These are phyloP conservation scores for Frieseomelitta varia DNA, from an alignment of 1,140 invertebrate genomes.

Conservation along the genomic window DNA sequence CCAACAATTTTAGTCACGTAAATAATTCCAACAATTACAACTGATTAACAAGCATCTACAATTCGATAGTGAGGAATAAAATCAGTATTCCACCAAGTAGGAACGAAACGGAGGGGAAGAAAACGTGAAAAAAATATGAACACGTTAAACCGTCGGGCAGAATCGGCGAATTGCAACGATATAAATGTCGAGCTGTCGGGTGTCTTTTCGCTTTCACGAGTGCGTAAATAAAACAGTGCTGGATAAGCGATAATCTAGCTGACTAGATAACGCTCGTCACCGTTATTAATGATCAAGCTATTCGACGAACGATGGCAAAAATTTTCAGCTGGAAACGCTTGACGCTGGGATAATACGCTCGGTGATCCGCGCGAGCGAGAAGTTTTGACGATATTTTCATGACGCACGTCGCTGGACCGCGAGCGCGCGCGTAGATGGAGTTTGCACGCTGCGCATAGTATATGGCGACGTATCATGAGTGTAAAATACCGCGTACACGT, in stretches of 20 bases:
- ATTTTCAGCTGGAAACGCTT: neutral
- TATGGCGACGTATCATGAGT: conserved; percentile 58
- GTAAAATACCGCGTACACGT: conserved; percentile 69
- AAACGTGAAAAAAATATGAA: neutral
- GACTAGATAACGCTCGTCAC: neutral
- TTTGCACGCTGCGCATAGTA: conserved; percentile 29
- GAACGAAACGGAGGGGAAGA: neutral
- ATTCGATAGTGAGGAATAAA: no score
- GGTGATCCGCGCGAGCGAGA: conserved; percentile 3
- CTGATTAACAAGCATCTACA: neutral
- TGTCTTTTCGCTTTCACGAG: conserved; percentile 4
- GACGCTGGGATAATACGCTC: neutral
- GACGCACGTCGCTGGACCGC: conserved; percentile 19
- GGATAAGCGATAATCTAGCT: conserved; percentile 30
- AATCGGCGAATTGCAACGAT: neutral
- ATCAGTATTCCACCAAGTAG: no score
- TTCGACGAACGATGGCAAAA: neutral
- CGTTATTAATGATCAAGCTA: conserved; percentile 23
- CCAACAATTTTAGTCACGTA: neutral
- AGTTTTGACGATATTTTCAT: conserved; percentile 44
- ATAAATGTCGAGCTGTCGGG: neutral
- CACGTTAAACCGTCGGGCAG: neutral
- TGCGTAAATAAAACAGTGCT: conserved; percentile 7
- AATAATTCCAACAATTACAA: no score
- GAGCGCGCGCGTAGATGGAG: conserved; percentile 1